Evolutionary conservation across 1,140 invertebrate genomes (phyloP).

Genomic region (Heliconius nattereri): DNA sequence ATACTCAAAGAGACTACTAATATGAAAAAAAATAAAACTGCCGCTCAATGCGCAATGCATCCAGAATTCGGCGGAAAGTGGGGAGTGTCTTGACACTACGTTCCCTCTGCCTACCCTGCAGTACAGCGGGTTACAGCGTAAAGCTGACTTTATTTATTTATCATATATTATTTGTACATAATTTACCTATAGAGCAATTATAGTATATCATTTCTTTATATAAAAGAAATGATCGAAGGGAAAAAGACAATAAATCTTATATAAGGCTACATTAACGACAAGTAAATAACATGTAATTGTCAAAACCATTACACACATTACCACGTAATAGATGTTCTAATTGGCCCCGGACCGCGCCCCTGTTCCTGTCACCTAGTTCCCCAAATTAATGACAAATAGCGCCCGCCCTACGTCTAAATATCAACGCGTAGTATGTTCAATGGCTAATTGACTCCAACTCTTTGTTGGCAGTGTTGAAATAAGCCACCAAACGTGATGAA

Average conservation of each 20-base stretch:
- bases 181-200: too few relatives aligned
- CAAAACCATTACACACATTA: slow-evolving; percentile 41
- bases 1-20: too few relatives aligned
- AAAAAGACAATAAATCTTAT: not conserved
- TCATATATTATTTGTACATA: too few relatives aligned
- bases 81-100: too few relatives aligned
- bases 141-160: too few relatives aligned
- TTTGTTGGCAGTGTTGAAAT: slow-evolving; percentile 53
- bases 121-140: too few relatives aligned
- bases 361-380: slow-evolving; percentile 73
- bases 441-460: slow-evolving; percentile 66
- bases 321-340: slow-evolving; percentile 60
- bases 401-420: slow-evolving; percentile 67
- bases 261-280: not conserved
- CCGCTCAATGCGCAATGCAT: too few relatives aligned
- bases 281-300: slow-evolving; percentile 32
- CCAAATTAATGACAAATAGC: slow-evolving; percentile 77
- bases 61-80: too few relatives aligned
- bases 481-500: slow-evolving; percentile 33
- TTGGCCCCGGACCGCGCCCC: slow-evolving; percentile 66
- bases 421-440: slow-evolving; percentile 62
- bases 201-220: too few relatives aligned
- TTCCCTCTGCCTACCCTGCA: too few relatives aligned
- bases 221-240: too few relatives aligned
- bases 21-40: too few relatives aligned